Evolutionary conservation across 2,888 invertebrate species (phyloP).

Genomic region (Scaptomyza cyrtandrae): DNA sequence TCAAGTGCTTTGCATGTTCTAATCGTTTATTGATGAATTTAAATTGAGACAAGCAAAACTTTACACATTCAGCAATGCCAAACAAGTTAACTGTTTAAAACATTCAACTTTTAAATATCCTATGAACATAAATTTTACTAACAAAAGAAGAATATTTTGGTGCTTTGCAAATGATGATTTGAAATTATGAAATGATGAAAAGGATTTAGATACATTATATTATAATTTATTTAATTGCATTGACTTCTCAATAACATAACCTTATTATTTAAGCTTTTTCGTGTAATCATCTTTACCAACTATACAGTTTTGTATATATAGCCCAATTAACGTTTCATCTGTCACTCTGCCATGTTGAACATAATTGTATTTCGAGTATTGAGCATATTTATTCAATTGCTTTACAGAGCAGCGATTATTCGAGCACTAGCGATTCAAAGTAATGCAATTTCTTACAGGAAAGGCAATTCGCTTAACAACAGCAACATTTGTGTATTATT

Average conservation of each 20-base stretch:
- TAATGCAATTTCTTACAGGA: constrained; percentile 44
- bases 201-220: no score
- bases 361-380: not conserved
- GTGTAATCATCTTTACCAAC: no score
- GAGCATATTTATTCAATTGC: not conserved
- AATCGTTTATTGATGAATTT: constrained; percentile 39
- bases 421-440: not conserved
- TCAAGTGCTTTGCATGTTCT: constrained; percentile 8
- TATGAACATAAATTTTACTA: not conserved
- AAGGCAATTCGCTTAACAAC: constrained; percentile 55
- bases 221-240: no score
- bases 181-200: no score
- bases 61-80: constrained; percentile 13
- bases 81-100: constrained; percentile 4
- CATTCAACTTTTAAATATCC: constrained; percentile 13
- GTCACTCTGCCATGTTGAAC: not conserved
- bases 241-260: no score
- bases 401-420: constrained; percentile 3
- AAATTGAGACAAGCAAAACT: constrained; percentile 15
- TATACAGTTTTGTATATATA: no score
- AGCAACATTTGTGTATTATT: constrained; percentile 39
- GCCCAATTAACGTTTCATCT: not conserved
- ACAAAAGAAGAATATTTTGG: no score
- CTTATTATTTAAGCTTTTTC: no score
- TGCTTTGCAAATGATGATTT: no score